These are phyloP conservation scores for Ptilonorhynchus violaceus DNA, from an alignment of 2,113 vertebrate genomes.

Conservation along the genomic window DNA sequence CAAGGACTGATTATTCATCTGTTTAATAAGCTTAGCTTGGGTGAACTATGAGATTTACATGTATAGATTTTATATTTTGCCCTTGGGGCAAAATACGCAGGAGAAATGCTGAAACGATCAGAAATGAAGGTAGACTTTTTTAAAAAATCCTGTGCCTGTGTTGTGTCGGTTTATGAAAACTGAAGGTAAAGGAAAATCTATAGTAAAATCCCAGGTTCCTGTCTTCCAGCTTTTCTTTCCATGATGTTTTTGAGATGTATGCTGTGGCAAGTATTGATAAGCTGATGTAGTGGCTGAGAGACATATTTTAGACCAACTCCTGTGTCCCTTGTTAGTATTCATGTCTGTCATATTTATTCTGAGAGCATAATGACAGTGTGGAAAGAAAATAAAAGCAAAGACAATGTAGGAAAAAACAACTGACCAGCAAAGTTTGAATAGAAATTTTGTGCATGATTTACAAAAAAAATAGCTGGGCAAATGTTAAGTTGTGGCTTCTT, in stretches of 20 bases:
- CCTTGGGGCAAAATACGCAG: neutral
- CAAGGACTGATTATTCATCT: neutral
- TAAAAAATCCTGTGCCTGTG: neutral
- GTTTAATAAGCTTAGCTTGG: neutral
- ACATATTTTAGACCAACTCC: neutral
- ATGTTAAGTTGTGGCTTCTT: neutral
- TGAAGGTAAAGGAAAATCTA: neutral
- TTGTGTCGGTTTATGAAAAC: neutral
- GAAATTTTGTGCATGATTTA: neutral
- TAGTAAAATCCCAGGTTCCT: neutral
- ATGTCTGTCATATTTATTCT: slow-evolving; percentile 13
- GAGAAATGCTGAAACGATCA: neutral
- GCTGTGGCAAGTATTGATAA: neutral
- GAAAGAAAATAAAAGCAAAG: neutral
- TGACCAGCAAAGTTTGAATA: slow-evolving; percentile 3
- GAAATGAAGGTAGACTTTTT: neutral
- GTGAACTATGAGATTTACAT: neutral
- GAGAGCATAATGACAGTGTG: neutral
- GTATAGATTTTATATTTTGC: neutral
- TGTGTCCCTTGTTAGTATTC: slow-evolving; percentile 14
- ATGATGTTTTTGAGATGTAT: neutral
- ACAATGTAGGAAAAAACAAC: neutral
- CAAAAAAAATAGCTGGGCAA: neutral
- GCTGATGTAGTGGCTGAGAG: neutral
- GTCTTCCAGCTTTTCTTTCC: neutral